Conservation (phyloP, 2,797 vertebrate species). For the Tenualosa thibaudeaui region DNA sequence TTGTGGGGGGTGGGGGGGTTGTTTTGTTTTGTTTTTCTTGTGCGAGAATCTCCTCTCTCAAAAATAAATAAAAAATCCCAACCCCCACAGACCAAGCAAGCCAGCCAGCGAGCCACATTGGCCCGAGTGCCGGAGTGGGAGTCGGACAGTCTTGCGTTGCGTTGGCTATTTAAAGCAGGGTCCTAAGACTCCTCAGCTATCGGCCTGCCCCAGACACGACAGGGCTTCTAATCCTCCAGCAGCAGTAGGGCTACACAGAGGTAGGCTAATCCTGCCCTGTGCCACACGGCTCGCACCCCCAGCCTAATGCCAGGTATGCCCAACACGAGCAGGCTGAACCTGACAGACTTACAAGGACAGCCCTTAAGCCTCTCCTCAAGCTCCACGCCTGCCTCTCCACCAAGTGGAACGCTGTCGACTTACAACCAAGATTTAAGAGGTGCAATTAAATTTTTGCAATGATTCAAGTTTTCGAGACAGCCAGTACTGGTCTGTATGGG, state of each 20-base stretch:
- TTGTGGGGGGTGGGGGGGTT: background rate
- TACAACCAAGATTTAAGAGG: too few relatives aligned
- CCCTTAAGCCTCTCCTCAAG: background rate
- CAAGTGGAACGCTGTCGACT: too few relatives aligned
- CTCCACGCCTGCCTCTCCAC: background rate
- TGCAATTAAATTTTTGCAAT: background rate
- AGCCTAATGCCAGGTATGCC: background rate
- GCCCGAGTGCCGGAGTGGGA: background rate
- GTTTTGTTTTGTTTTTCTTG: background rate
- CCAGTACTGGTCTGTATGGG: background rate
- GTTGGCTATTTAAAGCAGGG: constrained; percentile 18
- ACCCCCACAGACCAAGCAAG: background rate
- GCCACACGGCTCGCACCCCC: constrained; percentile 5
- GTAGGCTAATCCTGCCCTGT: constrained; percentile 25
- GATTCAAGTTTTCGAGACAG: background rate
- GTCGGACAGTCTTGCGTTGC: background rate
- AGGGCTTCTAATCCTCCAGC: background rate
- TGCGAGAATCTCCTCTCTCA: background rate
- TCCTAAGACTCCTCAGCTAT: background rate
- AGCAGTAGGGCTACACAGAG: background rate
- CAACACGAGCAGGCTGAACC: background rate
- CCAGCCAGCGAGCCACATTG: background rate
- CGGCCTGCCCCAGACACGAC: constrained; percentile 14
- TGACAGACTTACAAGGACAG: background rate
- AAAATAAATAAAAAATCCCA: background rate